Percentiles rank a stretch among this genome's conserved stretches.
phyloP scores from a whole-genome alignment of 2,113 vertebrate genomes.

The Oncorhynchus clarkii region DNA sequence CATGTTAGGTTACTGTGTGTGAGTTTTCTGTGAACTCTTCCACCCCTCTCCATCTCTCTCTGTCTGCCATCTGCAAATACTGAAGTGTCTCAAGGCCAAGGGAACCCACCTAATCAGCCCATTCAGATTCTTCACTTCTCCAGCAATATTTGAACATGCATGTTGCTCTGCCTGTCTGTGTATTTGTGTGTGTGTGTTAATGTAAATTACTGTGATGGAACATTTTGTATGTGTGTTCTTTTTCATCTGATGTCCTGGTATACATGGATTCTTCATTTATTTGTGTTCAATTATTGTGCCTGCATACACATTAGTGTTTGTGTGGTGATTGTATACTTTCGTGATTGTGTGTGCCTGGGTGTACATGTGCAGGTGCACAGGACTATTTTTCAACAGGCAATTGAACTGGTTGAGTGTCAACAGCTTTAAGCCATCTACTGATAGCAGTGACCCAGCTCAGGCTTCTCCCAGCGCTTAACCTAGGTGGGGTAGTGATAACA shows the following conservation, averaged over 20 bases:
- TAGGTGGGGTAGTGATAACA: slow-evolving; percentile 41
- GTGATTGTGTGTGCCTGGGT: background rate
- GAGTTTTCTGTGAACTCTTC: slow-evolving; percentile 37
- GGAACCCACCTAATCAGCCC: slow-evolving; percentile 47
- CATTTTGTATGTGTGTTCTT: background rate
- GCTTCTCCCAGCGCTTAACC: slow-evolving; percentile 23
- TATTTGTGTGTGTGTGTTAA: no score
- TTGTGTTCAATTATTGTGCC: background rate
- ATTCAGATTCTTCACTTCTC: slow-evolving; percentile 36
- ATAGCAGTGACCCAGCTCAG: slow-evolving; percentile 29
- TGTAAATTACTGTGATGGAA: no score
- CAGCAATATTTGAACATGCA: slow-evolving; percentile 21
- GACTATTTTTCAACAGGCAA: slow-evolving; percentile 48
- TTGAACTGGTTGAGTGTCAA: slow-evolving; percentile 42
- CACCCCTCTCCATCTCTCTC: slow-evolving; percentile 27
- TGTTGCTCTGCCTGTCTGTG: background rate
- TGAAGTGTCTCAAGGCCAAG: slow-evolving; percentile 48
- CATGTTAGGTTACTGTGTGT: background rate
- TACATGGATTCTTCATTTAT: background rate
- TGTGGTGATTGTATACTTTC: slow-evolving; percentile 4
- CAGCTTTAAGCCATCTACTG: slow-evolving; percentile 30
- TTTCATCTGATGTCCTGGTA: background rate
- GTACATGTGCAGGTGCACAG: slow-evolving; percentile 10
- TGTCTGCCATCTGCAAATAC: slow-evolving; percentile 43
- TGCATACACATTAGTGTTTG: slow-evolving; percentile 10